Evolutionary conservation across 2,888 invertebrate genomes (phyloP).

Genomic region (Nesidiocoris tenuis): DNA sequence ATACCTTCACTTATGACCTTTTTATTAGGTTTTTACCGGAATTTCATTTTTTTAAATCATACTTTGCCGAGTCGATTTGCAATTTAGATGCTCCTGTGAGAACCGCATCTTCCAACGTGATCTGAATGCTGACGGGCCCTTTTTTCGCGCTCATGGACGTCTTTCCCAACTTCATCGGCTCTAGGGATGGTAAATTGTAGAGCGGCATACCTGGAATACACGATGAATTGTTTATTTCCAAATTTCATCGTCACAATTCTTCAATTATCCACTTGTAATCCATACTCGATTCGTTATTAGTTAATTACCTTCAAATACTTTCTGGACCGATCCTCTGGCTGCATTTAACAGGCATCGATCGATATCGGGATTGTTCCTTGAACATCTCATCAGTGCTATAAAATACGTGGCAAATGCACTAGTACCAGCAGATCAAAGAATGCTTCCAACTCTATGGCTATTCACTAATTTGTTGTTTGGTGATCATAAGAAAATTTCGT

Average conservation of each 20-base stretch:
- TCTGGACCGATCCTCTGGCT: neutral
- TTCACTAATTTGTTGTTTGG: no score
- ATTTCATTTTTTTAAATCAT: no score
- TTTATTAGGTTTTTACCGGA: no score
- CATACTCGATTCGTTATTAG: no score
- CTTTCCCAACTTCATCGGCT: slow-evolving; percentile 39
- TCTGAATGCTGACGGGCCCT: slow-evolving; percentile 21
- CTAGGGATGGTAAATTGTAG: slow-evolving; percentile 10
- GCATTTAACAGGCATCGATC: neutral
- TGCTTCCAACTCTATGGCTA: no score
- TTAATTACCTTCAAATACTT: neutral
- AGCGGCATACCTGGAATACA: neutral
- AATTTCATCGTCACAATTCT: no score
- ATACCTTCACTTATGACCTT: no score
- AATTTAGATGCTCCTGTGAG: slow-evolving; percentile 30
- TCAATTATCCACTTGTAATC: no score
- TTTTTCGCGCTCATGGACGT: slow-evolving; percentile 12
- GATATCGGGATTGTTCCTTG: neutral
- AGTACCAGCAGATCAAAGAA: no score
- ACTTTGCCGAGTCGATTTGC: slow-evolving; percentile 35
- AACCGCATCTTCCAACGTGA: slow-evolving; percentile 18
- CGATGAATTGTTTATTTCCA: no score
- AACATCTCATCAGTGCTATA: neutral
- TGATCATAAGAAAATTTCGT: no score
- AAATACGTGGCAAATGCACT: no score